Conservation (phyloP, 1,140 invertebrate genomes). For the Cephus cinctus region DNA sequence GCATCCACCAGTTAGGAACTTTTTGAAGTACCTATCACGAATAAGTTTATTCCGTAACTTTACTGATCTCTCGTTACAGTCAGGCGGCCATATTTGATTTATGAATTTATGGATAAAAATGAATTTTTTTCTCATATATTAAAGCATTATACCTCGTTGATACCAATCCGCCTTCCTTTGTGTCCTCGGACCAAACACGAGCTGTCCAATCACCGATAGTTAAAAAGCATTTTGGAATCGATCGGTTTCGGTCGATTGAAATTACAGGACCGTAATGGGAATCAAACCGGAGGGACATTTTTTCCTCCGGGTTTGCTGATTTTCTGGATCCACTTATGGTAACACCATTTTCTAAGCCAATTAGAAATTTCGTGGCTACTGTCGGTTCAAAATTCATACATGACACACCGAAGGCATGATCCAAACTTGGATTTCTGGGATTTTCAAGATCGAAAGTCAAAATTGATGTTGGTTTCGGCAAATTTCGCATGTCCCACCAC, state of each 20-base stretch:
- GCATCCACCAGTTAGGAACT: constrained; percentile 47
- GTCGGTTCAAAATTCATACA: constrained; percentile 65
- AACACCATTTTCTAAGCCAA: constrained; percentile 58
- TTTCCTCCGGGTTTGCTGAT: constrained; percentile 60
- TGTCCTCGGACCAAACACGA: constrained; percentile 66
- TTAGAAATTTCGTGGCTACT: constrained; percentile 67
- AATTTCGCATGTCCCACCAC: constrained; percentile 68
- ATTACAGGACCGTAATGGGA: constrained; percentile 64
- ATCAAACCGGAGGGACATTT: constrained; percentile 54
- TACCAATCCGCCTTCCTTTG: constrained; percentile 63
- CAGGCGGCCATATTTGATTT: background rate
- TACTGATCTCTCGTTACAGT: background rate
- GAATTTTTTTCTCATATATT: constrained; percentile 29
- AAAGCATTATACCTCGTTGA: constrained; percentile 55
- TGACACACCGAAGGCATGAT: constrained; percentile 58
- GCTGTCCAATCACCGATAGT: constrained; percentile 66
- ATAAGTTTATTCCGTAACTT: background rate
- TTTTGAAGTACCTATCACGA: background rate
- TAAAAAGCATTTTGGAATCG: constrained; percentile 65
- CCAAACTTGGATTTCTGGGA: constrained; percentile 28
- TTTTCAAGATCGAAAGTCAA: constrained; percentile 56
- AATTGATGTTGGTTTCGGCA: constrained; percentile 60
- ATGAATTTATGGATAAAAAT: constrained; percentile 40
- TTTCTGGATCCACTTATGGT: constrained; percentile 61
- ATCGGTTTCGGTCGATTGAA: constrained; percentile 61